phyloP scores from a whole-genome alignment of 2,888 invertebrate species.

The Drosophila fungiperda region DNA sequence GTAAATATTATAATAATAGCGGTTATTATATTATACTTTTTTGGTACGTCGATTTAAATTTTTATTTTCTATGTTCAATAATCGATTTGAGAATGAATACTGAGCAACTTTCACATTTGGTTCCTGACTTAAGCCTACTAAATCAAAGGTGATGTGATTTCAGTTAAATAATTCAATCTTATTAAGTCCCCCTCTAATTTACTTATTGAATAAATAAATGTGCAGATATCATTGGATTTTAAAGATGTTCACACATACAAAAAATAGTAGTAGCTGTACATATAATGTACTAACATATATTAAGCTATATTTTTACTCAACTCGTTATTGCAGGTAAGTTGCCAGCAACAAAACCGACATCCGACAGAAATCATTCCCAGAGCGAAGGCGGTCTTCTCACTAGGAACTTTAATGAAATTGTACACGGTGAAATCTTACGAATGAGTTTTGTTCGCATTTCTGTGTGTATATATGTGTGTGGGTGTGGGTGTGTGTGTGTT shows the following conservation, averaged over 20 bases:
- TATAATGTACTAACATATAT: not conserved
- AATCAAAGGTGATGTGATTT: not conserved
- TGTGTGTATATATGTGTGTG: constrained; percentile 13
- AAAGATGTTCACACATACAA: not conserved
- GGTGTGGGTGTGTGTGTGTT: constrained; percentile 11
- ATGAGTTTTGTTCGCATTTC: constrained; percentile 12
- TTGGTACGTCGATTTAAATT: not conserved
- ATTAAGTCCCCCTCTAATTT: not conserved
- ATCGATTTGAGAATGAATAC: not conserved
- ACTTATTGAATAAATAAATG: not conserved
- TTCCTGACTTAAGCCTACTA: not conserved
- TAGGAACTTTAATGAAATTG: constrained; percentile 68
- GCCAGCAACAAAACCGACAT: not conserved
- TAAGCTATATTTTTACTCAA: not conserved
- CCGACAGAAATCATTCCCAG: constrained; percentile 50
- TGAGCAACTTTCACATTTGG: not conserved
- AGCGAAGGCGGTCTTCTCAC: constrained; percentile 43
- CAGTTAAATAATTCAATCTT: not conserved
- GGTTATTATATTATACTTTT: not conserved
- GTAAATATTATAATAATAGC: not conserved
- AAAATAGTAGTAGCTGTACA: not conserved
- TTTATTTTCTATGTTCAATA: not conserved
- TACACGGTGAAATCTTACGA: constrained; percentile 37
- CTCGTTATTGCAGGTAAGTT: constrained; percentile 34
- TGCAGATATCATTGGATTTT: not conserved